Evolutionary conservation across 2,888 invertebrate genomes (phyloP).

Genomic region (Eilema griseolum): DNA sequence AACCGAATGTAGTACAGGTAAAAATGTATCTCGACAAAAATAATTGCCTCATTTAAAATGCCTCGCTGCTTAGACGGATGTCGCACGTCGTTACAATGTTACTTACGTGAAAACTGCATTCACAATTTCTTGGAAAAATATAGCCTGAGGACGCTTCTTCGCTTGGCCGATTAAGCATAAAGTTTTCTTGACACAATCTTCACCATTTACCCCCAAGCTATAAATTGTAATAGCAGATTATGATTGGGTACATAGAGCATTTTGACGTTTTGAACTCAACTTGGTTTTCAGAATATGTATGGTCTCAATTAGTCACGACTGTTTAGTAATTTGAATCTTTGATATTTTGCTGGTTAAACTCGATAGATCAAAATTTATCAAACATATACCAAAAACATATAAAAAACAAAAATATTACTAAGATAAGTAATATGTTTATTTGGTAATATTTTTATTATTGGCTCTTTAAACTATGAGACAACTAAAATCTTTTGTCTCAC

Average conservation of each 20-base stretch:
- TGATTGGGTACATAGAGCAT: background rate
- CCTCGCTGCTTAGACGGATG: background rate
- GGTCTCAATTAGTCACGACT: too few relatives aligned
- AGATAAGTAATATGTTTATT: too few relatives aligned
- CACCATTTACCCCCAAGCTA: slow-evolving; percentile 86
- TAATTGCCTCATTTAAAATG: background rate
- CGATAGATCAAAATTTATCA: too few relatives aligned
- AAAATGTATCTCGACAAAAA: background rate
- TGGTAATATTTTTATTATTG: too few relatives aligned
- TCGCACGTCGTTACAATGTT: background rate
- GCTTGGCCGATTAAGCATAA: slow-evolving; percentile 88
- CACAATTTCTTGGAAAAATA: slow-evolving; percentile 89
- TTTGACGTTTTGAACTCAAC: background rate
- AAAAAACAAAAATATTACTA: too few relatives aligned
- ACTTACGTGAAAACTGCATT: slow-evolving; percentile 90
- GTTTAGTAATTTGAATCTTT: too few relatives aligned
- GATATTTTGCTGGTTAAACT: too few relatives aligned
- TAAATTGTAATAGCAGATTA: slow-evolving; percentile 39
- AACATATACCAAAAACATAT: too few relatives aligned
- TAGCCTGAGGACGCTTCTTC: slow-evolving; percentile 78
- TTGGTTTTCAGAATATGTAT: too few relatives aligned
- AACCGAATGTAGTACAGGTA: background rate
- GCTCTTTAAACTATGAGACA: too few relatives aligned
- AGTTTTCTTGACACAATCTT: slow-evolving; percentile 88
- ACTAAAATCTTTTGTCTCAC: too few relatives aligned